These are phyloP conservation scores for Papilio protenor DNA, from an alignment of 2,888 invertebrate species.

Conservation along the genomic window DNA sequence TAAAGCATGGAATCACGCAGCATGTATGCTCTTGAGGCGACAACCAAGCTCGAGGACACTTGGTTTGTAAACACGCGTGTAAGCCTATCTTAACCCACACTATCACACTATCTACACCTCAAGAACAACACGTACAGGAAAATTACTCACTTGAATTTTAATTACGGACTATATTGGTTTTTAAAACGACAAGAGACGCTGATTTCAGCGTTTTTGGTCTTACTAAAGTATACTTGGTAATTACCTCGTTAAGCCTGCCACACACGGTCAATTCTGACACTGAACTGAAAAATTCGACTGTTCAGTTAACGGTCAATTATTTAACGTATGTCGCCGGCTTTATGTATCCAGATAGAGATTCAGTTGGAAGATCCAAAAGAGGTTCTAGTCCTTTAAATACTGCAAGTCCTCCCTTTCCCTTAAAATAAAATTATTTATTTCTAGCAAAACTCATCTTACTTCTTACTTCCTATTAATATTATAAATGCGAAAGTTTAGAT, in stretches of 20 bases:
- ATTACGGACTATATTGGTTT: conserved; percentile 1
- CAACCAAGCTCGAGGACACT: conserved; percentile 2
- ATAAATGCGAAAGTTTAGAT: no score
- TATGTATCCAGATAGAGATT: no score
- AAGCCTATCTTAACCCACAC: conserved; percentile 6
- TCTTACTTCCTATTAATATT: no score
- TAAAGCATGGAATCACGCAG: background rate
- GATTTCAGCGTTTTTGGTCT: background rate
- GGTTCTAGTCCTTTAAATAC: no score
- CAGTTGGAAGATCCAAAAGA: no score
- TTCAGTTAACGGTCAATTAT: no score
- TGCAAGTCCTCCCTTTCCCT: no score
- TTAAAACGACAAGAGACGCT: background rate
- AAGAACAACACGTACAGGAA: conserved; percentile 9
- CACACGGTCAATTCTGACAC: no score
- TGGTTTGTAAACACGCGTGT: background rate
- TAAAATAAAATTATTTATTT: no score
- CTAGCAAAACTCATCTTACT: no score
- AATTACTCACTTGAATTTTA: conserved; percentile 12
- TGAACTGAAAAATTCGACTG: no score
- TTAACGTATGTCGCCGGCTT: no score
- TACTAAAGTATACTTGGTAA: background rate
- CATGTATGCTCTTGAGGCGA: conserved; percentile 5
- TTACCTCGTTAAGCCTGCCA: background rate
- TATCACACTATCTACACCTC: background rate